phyloP scores from a whole-genome alignment of 2,888 invertebrate genomes.

The Phalangium opilio region DNA sequence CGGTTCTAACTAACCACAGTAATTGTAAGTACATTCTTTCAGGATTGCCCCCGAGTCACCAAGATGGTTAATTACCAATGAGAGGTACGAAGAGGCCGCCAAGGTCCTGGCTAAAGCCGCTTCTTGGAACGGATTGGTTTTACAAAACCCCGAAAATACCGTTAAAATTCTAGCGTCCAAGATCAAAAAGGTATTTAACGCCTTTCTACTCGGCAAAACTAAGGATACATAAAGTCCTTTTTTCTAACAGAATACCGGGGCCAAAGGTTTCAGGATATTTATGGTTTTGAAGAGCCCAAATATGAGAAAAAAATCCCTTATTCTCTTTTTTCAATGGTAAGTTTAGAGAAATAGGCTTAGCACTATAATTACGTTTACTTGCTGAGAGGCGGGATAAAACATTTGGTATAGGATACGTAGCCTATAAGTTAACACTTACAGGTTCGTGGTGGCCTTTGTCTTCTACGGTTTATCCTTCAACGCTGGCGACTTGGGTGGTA shows the following conservation, averaged over 20 bases:
- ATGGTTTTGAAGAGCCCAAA: constrained; percentile 1
- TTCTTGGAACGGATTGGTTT: neutral
- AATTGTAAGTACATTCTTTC: too few species aligned
- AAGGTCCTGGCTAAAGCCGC: neutral
- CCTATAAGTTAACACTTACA: too few species aligned
- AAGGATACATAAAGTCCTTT: too few species aligned
- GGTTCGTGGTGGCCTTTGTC: constrained; percentile 66
- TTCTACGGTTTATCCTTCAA: constrained; percentile 70
- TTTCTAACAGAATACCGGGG: too few species aligned
- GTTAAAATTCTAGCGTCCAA: neutral
- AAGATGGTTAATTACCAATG: neutral
- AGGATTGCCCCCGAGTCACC: neutral
- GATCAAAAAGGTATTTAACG: neutral
- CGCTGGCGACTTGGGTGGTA: constrained; percentile 60
- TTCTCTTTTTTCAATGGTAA: neutral
- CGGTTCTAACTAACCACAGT: neutral
- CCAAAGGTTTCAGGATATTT: too few species aligned
- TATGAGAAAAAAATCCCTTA: neutral
- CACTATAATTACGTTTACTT: too few species aligned
- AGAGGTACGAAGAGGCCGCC: neutral
- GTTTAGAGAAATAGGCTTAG: too few species aligned
- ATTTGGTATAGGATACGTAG: too few species aligned
- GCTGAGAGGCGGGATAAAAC: too few species aligned
- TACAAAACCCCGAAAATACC: neutral
- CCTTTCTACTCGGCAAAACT: too few species aligned